Evolutionary conservation across 1,140 invertebrate species (phyloP), one percentile per base, ranked within the genome.

Genomic region (Caenorhabditis tropicalis): DNA sequence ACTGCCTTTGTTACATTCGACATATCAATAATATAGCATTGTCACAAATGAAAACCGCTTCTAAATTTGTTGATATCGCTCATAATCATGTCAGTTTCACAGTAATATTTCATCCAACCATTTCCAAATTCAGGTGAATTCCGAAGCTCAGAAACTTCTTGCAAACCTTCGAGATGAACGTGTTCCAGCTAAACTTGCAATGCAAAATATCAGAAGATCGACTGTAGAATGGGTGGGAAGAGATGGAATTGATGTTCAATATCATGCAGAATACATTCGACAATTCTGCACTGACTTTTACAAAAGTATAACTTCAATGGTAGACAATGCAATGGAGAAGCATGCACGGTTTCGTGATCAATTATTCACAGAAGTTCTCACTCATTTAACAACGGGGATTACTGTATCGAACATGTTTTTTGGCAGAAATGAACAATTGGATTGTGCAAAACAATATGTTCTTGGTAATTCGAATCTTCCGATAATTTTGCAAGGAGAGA

Each of bases 21-120:
- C 96, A 97, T 91, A 98, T 99, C 89, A 96, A 97, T 91, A 98
- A 98, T 90, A 98, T 99, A 36, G 98, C 98, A 92, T 93, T 98
- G 33, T 96, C 97, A 91, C 96, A 98, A 91, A 92, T 98, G 27
- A 95, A 95, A 88, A 96, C 97, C 91, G 96, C 96, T 2, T 95
- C 95, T 65, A 94, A 97, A 24, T 99, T 98, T 90, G 94, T 99
- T 79, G 97, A 99, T 91, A 96, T 99, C 65, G 93, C 95, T 10
- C 88, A 89, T 65, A 89, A 89, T 87, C 88, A 89, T 82, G 88
- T 88, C 31, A 48, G 58, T 48, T 83, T 48, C 9, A 27, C 3
- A 83, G 33, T 46, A 24, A 36, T 36, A 24, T 79, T 79, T 29
- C n/a, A n/a, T n/a, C 31, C 27, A 36, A 29, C 15, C 15, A 2